Evolutionary conservation across 2,113 vertebrate genomes (phyloP), one percentile per base, ranked within the genome.

Genomic region (Plecturocebus donacophilus): DNA sequence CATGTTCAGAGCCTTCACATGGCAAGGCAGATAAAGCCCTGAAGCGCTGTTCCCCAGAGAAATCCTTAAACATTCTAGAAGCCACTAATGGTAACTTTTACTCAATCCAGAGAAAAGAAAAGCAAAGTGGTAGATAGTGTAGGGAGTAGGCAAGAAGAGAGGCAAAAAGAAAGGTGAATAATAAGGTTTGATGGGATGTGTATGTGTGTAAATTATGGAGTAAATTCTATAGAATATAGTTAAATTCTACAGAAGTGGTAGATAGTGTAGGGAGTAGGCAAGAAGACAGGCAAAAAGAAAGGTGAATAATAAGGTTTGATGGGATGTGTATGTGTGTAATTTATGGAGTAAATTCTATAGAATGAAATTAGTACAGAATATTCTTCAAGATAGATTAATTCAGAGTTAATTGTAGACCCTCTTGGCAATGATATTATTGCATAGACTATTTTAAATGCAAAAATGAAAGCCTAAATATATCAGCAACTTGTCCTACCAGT

Each of bases 351-450:
- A 85, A 17, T 56, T 85, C 47, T 84, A 77, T 2, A 84, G 27
- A 92, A 80, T 73, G 47, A 94, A 96, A 92, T 5, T 56, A 95
- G 7, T 77, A 27, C 73, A 94, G 61, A 91, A 82, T 68, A 91
- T 40, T 83, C 30, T 42, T 88, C 66, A 93, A 92, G 40, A n/a
- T 38, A 83, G 56, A 76, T 76, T 68, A 84, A 90, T 90, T 90
- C 54, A 68, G 8, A 85, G 75, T 79, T 86, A 79, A 87, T 10
- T 89, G 30, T 45, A 83, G n/a, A 68, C 23, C 1, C 20, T 93
- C 95, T 82, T 86, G 42, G 30, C 82, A 87, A 93, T 64, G 17
- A 70, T 54, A 70, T 88, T 61, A 87, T 40, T 96, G 8, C 76
- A 94, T 0, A 85, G 35, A 5, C 8, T 81, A 68, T 40, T 30